These are phyloP conservation scores for Podarcis raffonei DNA, from an alignment of 2,113 vertebrate species.

Conservation along the genomic window DNA sequence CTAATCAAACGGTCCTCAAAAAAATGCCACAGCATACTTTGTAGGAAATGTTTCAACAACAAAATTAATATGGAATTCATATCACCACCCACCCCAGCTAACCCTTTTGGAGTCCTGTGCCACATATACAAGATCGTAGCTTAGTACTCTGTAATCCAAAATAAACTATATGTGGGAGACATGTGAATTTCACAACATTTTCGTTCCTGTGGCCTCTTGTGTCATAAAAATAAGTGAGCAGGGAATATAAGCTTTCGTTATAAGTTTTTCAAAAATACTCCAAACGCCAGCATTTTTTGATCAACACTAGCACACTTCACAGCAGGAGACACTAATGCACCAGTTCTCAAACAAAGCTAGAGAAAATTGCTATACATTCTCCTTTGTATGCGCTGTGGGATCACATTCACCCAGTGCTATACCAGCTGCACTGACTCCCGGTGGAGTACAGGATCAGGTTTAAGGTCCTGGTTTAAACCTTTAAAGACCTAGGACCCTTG, in stretches of 20 bases:
- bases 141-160: background rate
- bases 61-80: slow-evolving; percentile 6
- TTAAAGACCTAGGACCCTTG: no score
- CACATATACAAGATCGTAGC: background rate
- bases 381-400: background rate
- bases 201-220: background rate
- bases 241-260: background rate
- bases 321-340: background rate
- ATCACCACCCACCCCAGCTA: background rate
- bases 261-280: background rate
- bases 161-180: background rate
- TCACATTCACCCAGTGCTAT: no score
- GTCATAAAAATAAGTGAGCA: background rate
- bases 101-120: background rate
- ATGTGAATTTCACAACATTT: background rate
- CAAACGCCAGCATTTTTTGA: background rate
- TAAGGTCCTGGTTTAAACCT: no score
- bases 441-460: no score
- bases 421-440: no score
- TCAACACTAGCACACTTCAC: background rate
- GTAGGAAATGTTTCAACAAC: background rate
- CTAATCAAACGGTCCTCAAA: background rate
- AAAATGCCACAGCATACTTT: background rate
- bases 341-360: background rate
- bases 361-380: background rate